Percentiles rank a stretch among this genome's conserved stretches.
Evolutionary conservation across 1,140 invertebrate species (phyloP).

Genomic region (Drosophila rufa): DNA sequence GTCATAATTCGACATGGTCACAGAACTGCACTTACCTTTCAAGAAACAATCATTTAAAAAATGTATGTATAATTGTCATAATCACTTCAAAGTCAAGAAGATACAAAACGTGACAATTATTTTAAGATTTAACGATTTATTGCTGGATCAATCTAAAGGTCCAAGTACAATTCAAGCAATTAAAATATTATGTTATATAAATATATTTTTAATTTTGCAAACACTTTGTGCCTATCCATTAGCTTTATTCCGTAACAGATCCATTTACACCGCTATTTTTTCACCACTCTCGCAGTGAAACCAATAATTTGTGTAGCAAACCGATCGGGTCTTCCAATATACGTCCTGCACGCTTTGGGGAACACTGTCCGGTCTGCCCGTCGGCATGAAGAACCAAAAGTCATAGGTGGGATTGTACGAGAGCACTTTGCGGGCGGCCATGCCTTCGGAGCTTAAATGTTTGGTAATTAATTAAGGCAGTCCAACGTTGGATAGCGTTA

Average conservation of each 20-base stretch:
- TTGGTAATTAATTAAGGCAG: slow-evolving; percentile 5
- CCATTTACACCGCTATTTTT: slow-evolving; percentile 4
- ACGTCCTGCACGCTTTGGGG: slow-evolving; percentile 25
- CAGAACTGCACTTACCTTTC: no score
- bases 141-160: not conserved
- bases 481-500: not conserved
- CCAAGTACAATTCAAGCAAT: not conserved
- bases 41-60: no score
- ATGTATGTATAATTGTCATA: no score
- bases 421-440: slow-evolving; percentile 15
- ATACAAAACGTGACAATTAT: no score
- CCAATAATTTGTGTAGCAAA: slow-evolving; percentile 56
- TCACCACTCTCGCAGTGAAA: slow-evolving; percentile 35
- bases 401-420: slow-evolving; percentile 68
- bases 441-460: slow-evolving; percentile 3
- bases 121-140: no score
- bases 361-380: slow-evolving; percentile 32
- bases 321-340: slow-evolving; percentile 17
- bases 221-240: not conserved
- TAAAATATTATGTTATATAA: no score
- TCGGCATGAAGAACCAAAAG: slow-evolving; percentile 58
- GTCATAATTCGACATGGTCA: no score
- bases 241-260: not conserved
- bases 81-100: no score
- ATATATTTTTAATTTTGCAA: no score